phyloP scores from a whole-genome alignment of 2,797 vertebrate genomes.

The Girardinus metallicus region DNA sequence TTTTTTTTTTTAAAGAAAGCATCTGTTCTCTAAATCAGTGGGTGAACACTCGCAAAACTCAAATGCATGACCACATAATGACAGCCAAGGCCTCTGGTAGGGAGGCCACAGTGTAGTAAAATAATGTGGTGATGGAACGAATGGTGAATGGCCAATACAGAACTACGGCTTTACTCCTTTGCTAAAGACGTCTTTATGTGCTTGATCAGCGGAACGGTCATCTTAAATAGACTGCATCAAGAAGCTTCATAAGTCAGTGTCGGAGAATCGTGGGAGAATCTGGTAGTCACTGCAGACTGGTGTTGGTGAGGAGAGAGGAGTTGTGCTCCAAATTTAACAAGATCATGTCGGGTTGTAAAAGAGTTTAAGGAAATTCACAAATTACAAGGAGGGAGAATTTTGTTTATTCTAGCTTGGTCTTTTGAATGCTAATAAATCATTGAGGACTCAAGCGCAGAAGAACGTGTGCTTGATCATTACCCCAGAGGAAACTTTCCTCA shows the following conservation, averaged over 20 bases:
- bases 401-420: not conserved
- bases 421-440: not conserved
- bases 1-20: conserved; percentile 56
- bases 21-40: conserved; percentile 75
- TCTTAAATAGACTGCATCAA: conserved; percentile 66
- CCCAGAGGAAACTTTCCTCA: not conserved
- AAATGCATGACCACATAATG: conserved; percentile 79
- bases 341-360: conserved; percentile 33
- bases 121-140: conserved; percentile 49
- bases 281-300: conserved; percentile 32
- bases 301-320: conserved; percentile 31
- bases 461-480: not conserved
- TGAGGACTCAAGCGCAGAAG: not conserved
- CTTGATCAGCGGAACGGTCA: conserved; percentile 47
- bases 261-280: conserved; percentile 59
- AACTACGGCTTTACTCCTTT: conserved; percentile 70
- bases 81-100: conserved; percentile 74
- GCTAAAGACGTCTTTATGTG: conserved; percentile 67
- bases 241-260: conserved; percentile 56
- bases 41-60: conserved; percentile 68
- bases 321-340: conserved; percentile 34
- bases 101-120: conserved; percentile 71
- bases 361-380: conserved; percentile 46
- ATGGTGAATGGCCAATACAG: conserved; percentile 62
- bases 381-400: conserved; percentile 32